phyloP scores from a whole-genome alignment of 2,797 vertebrate genomes.

The Tiaroga cobitis region DNA sequence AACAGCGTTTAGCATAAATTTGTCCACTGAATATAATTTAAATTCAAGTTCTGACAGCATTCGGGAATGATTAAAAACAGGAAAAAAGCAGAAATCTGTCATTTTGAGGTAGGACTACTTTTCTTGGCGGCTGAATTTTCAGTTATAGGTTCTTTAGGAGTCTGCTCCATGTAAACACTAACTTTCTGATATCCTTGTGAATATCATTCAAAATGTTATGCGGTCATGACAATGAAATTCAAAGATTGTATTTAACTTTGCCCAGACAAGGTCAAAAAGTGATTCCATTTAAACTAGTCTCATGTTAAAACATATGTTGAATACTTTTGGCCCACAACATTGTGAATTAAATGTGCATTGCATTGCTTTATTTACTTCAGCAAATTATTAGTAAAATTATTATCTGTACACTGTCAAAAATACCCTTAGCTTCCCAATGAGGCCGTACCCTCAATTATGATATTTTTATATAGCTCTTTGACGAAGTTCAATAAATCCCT shows the following conservation, averaged over 20 bases:
- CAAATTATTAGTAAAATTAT: no score
- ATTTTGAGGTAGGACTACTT: no score
- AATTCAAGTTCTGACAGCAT: not conserved
- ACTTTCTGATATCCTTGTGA: not conserved
- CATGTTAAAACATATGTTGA: not conserved
- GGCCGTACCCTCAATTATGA: not conserved
- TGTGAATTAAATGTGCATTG: not conserved
- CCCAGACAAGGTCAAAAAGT: not conserved
- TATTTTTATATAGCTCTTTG: not conserved
- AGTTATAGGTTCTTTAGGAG: not conserved
- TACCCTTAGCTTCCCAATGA: not conserved
- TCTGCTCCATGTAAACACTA: not conserved
- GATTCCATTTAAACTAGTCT: not conserved
- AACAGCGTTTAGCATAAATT: not conserved
- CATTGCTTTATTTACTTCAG: not conserved
- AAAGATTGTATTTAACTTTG: not conserved
- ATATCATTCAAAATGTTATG: not conserved
- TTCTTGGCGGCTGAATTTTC: not conserved
- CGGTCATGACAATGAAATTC: not conserved
- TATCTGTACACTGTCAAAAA: not conserved
- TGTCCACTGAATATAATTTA: not conserved
- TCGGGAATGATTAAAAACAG: no score
- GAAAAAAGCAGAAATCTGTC: no score
- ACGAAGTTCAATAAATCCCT: not conserved
- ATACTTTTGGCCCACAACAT: not conserved